A percentile compares a stretch with the other conserved stretches of the same genome.
Evolutionary conservation across 1,140 invertebrate species (phyloP).

Genomic region (Heliconius himera): DNA sequence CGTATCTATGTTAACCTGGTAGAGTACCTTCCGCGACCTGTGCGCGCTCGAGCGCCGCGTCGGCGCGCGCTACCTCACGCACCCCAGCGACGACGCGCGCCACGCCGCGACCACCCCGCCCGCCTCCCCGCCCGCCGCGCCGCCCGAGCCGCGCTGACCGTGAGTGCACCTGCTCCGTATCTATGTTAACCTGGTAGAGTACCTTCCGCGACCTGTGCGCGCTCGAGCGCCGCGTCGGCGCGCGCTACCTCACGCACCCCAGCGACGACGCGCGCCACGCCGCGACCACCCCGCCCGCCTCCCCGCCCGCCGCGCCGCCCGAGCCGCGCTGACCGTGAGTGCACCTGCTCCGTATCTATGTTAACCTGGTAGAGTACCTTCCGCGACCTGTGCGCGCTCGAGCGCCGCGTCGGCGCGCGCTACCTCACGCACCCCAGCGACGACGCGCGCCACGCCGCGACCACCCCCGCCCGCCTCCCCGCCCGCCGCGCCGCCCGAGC

Average conservation of each 20-base stretch:
- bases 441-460: constrained; percentile 67
- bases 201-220: constrained; percentile 96
- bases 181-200: too few species aligned
- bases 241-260: constrained; percentile 96
- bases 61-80: constrained; percentile 94
- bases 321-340: constrained; percentile 84
- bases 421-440: constrained; percentile 98
- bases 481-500: constrained; percentile 94
- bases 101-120: constrained; percentile 65
- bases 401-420: constrained; percentile 90
- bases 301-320: constrained; percentile 93
- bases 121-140: constrained; percentile 95
- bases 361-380: too few species aligned
- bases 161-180: constrained; percentile 82
- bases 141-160: constrained; percentile 88
- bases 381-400: constrained; percentile 95
- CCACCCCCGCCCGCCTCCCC: constrained; percentile 89
- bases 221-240: constrained; percentile 92
- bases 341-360: constrained; percentile 84
- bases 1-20: too few species aligned
- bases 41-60: constrained; percentile 93
- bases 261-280: constrained; percentile 86
- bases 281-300: constrained; percentile 85
- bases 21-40: constrained; percentile 97
- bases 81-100: constrained; percentile 91